Percentiles rank a stretch among this genome's conserved stretches.
These are phyloP conservation scores for Anhinga rufa DNA, from an alignment of 2,113 vertebrate genomes.

Conservation along the genomic window DNA sequence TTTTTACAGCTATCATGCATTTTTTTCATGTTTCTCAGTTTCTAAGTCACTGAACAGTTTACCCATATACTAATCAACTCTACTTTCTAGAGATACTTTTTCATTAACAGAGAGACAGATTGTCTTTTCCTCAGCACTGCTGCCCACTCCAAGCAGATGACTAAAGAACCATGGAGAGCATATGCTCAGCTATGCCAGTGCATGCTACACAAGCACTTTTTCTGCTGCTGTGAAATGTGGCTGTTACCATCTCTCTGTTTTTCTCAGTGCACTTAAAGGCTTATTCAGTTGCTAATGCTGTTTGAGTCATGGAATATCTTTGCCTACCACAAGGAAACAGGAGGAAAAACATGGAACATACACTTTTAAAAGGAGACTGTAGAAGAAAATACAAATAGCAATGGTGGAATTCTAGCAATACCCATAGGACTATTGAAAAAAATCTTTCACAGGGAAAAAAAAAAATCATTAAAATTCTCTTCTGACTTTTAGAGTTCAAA, in stretches of 20 bases:
- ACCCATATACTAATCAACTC: not conserved
- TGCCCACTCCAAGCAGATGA: constrained; percentile 41
- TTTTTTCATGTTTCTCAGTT: not conserved
- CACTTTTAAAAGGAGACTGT: not conserved
- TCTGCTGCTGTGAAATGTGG: constrained; percentile 28
- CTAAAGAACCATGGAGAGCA: constrained; percentile 20
- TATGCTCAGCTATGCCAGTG: constrained; percentile 20
- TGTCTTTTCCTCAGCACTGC: constrained; percentile 39
- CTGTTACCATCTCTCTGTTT: constrained; percentile 3
- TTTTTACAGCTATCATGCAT: not conserved
- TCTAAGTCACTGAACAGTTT: constrained; percentile 1
- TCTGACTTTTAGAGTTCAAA: not conserved
- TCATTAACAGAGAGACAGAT: constrained; percentile 44
- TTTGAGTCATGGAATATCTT: constrained; percentile 39
- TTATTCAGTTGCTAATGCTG: constrained; percentile 24
- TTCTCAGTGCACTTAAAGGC: not conserved
- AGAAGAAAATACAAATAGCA: not conserved
- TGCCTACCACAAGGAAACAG: constrained; percentile 21
- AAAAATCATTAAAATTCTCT: not conserved
- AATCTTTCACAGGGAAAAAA: not conserved
- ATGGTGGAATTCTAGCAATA: not conserved
- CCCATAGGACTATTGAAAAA: not conserved
- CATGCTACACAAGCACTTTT: constrained; percentile 44
- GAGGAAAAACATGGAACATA: not conserved
- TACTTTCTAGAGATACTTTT: constrained; percentile 8